A percentile compares a stretch with the other conserved stretches of the same genome.
Conservation (phyloP, 1,140 invertebrate genomes). For the Diprion similis region DNA sequence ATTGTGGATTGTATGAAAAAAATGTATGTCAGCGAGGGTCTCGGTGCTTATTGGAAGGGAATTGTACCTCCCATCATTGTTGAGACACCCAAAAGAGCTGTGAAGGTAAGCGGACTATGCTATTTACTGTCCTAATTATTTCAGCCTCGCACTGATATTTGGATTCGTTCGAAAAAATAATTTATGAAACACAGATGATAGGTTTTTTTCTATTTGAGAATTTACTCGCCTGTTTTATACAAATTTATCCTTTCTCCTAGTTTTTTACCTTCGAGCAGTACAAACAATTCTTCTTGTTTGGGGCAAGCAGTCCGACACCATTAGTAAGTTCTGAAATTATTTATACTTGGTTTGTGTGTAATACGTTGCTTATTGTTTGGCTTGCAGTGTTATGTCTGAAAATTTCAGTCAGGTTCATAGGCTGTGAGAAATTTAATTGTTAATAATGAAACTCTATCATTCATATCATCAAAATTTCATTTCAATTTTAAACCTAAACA, state of each 20-base stretch:
- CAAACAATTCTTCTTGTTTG: slow-evolving; percentile 84
- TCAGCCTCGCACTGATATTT: slow-evolving; percentile 4
- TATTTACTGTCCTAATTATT: slow-evolving; percentile 13
- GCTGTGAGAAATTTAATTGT: no score
- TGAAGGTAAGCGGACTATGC: slow-evolving; percentile 68
- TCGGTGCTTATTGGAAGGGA: slow-evolving; percentile 88
- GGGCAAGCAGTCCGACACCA: slow-evolving; percentile 72
- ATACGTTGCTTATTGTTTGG: no score
- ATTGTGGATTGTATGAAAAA: slow-evolving; percentile 87
- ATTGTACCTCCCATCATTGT: slow-evolving; percentile 90
- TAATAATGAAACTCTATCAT: no score
- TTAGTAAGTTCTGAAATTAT: slow-evolving; percentile 63
- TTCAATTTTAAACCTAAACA: background rate
- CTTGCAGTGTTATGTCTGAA: no score
- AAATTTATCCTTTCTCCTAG: slow-evolving; percentile 56
- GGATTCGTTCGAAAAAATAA: slow-evolving; percentile 18
- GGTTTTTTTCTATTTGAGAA: slow-evolving; percentile 26
- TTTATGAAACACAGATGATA: slow-evolving; percentile 1
- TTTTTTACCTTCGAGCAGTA: slow-evolving; percentile 95
- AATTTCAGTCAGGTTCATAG: no score
- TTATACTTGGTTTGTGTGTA: background rate
- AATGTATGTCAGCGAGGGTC: slow-evolving; percentile 86
- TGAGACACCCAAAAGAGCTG: slow-evolving; percentile 94
- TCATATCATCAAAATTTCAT: no score
- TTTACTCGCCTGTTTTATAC: slow-evolving; percentile 16